Base-by-base conservation (phyloP, 2,113 vertebrate genomes). In the Xenotilapia caudafasciata region DNA sequence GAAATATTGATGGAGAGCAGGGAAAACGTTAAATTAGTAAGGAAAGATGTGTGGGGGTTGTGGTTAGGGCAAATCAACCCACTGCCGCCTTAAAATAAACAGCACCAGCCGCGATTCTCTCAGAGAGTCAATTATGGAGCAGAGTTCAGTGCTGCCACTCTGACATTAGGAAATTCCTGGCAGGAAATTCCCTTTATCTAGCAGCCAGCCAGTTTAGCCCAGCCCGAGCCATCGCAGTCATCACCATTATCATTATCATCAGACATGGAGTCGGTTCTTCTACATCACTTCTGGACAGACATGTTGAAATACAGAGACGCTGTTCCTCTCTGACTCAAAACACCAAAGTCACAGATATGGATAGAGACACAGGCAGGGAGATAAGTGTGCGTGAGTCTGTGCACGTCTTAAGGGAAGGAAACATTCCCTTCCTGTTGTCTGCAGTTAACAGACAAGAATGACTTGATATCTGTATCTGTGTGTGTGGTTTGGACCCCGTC, bases 151-250 rank as follows among this genome's bases (percentile, higher is more conserved):
- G 9, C 62, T 85, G 83, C 68, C 83, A 85, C 80, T 77, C 83
- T 92, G 90, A 90, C 73, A 81, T 88, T 94, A 93, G 88, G 86
- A 94, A 93, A 94, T 88, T 93, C 88, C 91, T 89, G 88, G 70
- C 90, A 91, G 94, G 90, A 93, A 92, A 93, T 89, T 84, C 92
- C 92, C 89, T 92, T 92, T 86, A 93, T 94, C 89, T 89, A 58
- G 51, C 77, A 79, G 84, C 86, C 60, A 83, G 80, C 19, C 84
- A 73, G 83, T 62, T 90, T 75, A 82, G 90, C 88, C 90, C 90
- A 86, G 49, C 82, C 92, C 79, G 40, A 23, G 49, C 86, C 89
- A 92, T 94, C 82, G 83, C 35, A 80, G 62, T 87, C 88, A 93
- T 93, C 88, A 91, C 92, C 87, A 95, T 92, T 58, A 92, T 92